Conservation (phyloP, 92 coral and sea anemone genomes). For the Porites lobata region DNA sequence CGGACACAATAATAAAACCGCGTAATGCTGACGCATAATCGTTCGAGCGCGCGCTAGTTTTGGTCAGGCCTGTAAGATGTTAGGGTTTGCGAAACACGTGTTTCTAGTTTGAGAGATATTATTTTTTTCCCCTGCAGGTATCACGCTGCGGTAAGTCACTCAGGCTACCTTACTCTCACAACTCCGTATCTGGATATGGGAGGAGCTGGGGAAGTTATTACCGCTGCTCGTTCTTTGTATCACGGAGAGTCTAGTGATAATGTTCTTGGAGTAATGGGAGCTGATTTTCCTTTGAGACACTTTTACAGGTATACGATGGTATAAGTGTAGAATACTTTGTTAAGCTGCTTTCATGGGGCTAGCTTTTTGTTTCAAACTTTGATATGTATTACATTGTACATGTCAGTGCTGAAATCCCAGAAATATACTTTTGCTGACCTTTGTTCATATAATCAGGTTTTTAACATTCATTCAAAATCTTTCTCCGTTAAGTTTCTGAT, state of each 20-base stretch:
- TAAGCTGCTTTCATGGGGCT: background rate
- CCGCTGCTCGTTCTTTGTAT: constrained; percentile 53
- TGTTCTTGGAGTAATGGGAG: constrained; percentile 71
- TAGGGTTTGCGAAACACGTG: no score
- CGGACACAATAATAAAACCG: no score
- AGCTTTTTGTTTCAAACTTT: background rate
- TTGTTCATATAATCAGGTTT: no score
- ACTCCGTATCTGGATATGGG: constrained; percentile 70
- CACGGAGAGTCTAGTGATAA: constrained; percentile 40
- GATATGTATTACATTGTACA: no score
- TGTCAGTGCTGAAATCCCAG: no score
- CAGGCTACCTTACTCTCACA: constrained; percentile 54
- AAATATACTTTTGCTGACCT: no score
- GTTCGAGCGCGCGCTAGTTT: no score
- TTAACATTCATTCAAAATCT: no score
- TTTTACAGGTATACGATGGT: constrained; percentile 54
- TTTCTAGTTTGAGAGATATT: background rate
- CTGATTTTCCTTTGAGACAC: constrained; percentile 64
- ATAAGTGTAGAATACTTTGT: background rate
- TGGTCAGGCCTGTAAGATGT: no score
- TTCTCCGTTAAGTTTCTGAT: no score
- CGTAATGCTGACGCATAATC: no score
- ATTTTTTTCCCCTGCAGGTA: constrained; percentile 41
- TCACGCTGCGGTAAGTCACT: constrained; percentile 49
- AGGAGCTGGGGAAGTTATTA: constrained; percentile 73